phyloP scores from a whole-genome alignment of 1,140 invertebrate genomes.

The Plutomurus gul region DNA sequence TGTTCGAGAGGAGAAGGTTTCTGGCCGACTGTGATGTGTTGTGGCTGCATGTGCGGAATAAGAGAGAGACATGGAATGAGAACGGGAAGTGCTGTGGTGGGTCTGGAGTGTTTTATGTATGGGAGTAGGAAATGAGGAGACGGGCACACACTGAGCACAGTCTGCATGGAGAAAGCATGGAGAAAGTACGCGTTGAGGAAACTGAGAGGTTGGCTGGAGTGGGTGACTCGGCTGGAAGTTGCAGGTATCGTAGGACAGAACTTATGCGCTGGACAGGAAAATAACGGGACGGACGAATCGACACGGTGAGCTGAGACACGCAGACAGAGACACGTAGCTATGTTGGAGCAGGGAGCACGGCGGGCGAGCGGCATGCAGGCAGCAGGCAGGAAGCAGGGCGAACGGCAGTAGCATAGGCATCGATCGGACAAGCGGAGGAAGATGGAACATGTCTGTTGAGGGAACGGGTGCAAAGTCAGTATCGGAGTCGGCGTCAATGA shows the following conservation, averaged over 20 bases:
- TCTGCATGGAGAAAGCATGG: background rate
- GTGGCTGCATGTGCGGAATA: background rate
- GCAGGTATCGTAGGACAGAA: background rate
- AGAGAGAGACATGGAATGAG: too few species aligned
- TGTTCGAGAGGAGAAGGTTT: background rate
- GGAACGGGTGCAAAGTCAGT: background rate
- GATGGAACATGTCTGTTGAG: constrained; percentile 15
- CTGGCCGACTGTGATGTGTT: background rate
- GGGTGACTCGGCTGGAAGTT: background rate
- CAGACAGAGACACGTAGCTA: too few species aligned
- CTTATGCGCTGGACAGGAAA: constrained; percentile 4
- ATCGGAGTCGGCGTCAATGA: constrained; percentile 43
- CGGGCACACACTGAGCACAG: background rate
- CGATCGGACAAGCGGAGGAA: background rate
- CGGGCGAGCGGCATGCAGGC: too few species aligned
- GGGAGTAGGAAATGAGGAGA: background rate
- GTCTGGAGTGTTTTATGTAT: background rate
- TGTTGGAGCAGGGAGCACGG: too few species aligned
- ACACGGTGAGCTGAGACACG: background rate
- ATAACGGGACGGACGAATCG: background rate
- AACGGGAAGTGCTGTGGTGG: background rate
- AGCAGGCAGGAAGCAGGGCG: too few species aligned
- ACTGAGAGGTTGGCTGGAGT: background rate
- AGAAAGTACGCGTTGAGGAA: background rate
- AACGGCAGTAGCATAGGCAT: constrained; percentile 7